Evolutionary conservation across 2,888 invertebrate species (phyloP), one percentile per base, ranked within the genome.

Genomic region (Lepas anatifera): DNA sequence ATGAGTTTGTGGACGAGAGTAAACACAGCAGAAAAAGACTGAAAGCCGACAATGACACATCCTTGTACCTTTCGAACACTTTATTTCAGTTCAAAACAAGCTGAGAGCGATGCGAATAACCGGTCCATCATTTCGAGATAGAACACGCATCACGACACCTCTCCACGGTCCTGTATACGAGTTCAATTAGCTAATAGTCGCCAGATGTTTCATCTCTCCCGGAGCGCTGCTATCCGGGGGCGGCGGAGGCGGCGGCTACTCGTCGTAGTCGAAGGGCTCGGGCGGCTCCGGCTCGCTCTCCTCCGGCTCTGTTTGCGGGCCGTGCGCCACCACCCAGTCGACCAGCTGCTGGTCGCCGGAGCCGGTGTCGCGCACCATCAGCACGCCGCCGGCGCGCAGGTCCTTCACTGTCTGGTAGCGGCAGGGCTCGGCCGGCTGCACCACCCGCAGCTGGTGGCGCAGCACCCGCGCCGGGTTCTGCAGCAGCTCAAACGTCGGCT

Each of bases 251-350:
- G 41, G 13, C 29, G 2, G 32, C 41, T 77, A 90, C 80, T 97
- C 96, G 76, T 87, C 87, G 82, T 92, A 98, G 82, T 96, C 95
- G 79, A 98, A 98, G 74, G 97, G 95, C 84, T 96, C 96, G 78
- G 97, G 97, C 63, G 96, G 94, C 77, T 95, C 95, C 0, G 97
- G 95, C 81, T 98, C 97, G 77, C 93, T 93, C 76, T 94, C 95
- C 77, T 97, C 97, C 74, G 95, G 96, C 27, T 81, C 81, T 37
- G 78, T 76, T 75, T 80, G 80, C 10, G 82, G 81, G n/a, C 83
- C 83, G 37, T 81, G 80, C 67, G 81, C 81, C 77, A 72, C 71
- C 13, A 74, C 73, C 32, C 72, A 72, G 66, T 74, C 72, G 48
- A 74, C 73, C 67, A 74, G 69, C 67, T 73, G 71, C 71, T 89